Percentiles rank a stretch among this genome's conserved stretches.
phyloP scores from a whole-genome alignment of 1,140 invertebrate genomes.

The Bombus confusus region DNA sequence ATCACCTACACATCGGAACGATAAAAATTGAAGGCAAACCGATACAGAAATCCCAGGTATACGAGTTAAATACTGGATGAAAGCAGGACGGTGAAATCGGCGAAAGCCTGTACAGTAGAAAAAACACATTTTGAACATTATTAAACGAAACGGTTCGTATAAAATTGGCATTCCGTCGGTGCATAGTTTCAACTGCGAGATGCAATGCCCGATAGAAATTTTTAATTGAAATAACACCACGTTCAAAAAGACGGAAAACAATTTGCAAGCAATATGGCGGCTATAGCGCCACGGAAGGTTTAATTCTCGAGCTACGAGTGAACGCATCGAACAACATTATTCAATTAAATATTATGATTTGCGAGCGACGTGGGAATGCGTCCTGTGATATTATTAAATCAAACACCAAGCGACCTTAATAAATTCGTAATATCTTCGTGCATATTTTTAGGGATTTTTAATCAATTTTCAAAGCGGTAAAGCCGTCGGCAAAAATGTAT shows the following conservation, averaged over 20 bases:
- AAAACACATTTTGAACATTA: neutral
- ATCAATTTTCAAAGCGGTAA: neutral
- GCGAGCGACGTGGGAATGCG: neutral
- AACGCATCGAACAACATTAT: constrained; percentile 11
- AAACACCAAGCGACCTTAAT: constrained; percentile 1
- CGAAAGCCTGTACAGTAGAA: neutral
- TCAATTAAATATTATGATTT: constrained; percentile 8
- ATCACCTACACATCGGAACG: neutral
- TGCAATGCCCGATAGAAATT: too few relatives aligned
- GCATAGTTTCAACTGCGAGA: neutral
- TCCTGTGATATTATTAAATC: constrained; percentile 10
- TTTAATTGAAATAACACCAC: neutral
- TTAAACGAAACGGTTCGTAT: neutral
- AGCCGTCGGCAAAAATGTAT: neutral
- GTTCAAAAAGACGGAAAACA: neutral
- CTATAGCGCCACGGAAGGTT: neutral
- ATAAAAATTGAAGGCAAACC: neutral
- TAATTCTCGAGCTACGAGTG: neutral
- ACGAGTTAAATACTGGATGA: neutral
- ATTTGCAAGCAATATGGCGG: neutral
- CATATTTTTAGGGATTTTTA: neutral
- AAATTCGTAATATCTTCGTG: neutral
- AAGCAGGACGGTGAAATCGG: neutral
- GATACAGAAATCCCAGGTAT: neutral
- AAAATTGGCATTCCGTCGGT: neutral